phyloP scores from a whole-genome alignment of 2,797 vertebrate genomes.

The Spinibarbus caldwelli region DNA sequence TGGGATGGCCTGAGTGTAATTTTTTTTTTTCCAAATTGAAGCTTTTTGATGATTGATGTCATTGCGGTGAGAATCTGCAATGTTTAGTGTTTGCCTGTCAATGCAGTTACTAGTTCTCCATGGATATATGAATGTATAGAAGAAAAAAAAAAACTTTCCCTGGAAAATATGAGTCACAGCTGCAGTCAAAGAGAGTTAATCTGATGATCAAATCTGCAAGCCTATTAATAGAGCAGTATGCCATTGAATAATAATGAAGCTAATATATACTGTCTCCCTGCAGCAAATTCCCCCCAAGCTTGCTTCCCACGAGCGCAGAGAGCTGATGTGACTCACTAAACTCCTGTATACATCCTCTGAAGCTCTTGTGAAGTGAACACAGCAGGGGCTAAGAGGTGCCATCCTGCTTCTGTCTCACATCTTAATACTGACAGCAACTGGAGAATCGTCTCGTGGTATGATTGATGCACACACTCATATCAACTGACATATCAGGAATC shows the following conservation, averaged over 20 bases:
- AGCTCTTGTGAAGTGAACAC: conserved; percentile 15
- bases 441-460: background rate
- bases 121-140: too few relatives aligned
- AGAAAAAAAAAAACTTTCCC: background rate
- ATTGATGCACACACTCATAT: background rate
- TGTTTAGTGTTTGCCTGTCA: background rate
- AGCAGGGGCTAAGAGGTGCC: conserved; percentile 26
- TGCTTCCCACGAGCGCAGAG: background rate
- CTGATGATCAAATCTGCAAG: background rate
- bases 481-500: background rate
- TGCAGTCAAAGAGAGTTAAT: background rate
- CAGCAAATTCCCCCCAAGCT: background rate
- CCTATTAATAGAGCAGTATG: conserved; percentile 18
- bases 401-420: conserved; percentile 15
- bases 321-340: background rate
- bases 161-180: background rate
- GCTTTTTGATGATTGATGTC: background rate
- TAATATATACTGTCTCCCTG: conserved; percentile 19
- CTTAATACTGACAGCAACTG: background rate
- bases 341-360: background rate
- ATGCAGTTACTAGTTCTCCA: background rate
- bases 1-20: background rate
- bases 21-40: background rate
- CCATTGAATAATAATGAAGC: conserved; percentile 32
- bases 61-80: background rate